phyloP scores from a whole-genome alignment of 2,888 invertebrate species.

The Unio delphinus region DNA sequence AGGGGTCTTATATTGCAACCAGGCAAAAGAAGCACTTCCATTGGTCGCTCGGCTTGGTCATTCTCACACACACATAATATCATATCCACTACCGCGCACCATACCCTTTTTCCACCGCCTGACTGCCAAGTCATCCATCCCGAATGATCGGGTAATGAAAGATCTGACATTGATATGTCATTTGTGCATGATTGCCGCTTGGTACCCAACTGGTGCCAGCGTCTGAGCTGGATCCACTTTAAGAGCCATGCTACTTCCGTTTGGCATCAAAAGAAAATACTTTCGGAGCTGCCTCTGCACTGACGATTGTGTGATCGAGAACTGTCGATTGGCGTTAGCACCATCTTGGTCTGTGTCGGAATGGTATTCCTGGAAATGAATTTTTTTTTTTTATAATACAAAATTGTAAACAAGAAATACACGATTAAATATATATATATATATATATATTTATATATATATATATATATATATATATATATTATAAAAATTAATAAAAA shows the following conservation, averaged over 20 bases:
- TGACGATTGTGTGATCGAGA: too few species aligned
- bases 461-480: too few species aligned
- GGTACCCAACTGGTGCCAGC: constrained; percentile 7
- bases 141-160: constrained; percentile 47
- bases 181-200: constrained; percentile 17
- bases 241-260: constrained; percentile 26
- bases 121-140: constrained; percentile 60
- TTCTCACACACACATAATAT: constrained; percentile 57
- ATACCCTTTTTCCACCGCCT: constrained; percentile 37
- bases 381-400: too few species aligned
- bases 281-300: constrained; percentile 3
- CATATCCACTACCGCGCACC: constrained; percentile 59
- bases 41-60: constrained; percentile 39
- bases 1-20: constrained; percentile 53
- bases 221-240: constrained; percentile 18
- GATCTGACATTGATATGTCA: constrained; percentile 43
- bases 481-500: too few species aligned
- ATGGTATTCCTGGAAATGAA: too few species aligned
- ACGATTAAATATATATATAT: too few species aligned
- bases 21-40: constrained; percentile 52
- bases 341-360: too few species aligned
- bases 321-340: too few species aligned
- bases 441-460: too few species aligned
- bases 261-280: constrained; percentile 26
- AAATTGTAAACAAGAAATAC: too few species aligned